A percentile compares a stretch with the other conserved stretches of the same genome.
Conservation (phyloP, 2,888 invertebrate genomes). For the Ophonus ardosiacus region DNA sequence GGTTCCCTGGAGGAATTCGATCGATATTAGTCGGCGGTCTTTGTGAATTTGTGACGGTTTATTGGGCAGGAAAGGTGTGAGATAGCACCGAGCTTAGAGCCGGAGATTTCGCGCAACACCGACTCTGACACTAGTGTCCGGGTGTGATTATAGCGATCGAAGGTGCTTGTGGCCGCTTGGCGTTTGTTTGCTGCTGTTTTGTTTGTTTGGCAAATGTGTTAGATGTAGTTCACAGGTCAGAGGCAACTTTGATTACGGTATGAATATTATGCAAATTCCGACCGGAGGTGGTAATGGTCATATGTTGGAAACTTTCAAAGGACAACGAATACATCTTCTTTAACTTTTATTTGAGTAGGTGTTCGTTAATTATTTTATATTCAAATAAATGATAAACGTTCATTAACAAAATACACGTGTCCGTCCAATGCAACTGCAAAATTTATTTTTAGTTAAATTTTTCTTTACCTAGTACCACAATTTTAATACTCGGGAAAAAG, state of each 20-base stretch:
- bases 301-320: neutral
- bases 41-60: slow-evolving; percentile 61
- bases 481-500: no score
- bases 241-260: slow-evolving; percentile 23
- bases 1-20: slow-evolving; percentile 21
- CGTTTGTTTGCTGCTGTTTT: slow-evolving; percentile 16
- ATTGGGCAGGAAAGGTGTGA: slow-evolving; percentile 52
- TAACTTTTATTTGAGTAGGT: neutral
- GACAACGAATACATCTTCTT: neutral
- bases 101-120: slow-evolving; percentile 14
- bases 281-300: neutral
- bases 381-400: neutral
- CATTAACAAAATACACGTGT: neutral
- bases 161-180: neutral
- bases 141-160: neutral
- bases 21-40: slow-evolving; percentile 54
- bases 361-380: neutral
- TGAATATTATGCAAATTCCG: slow-evolving; percentile 24
- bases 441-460: no score
- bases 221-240: neutral
- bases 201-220: neutral
- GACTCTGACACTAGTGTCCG: slow-evolving; percentile 15
- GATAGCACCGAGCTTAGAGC: slow-evolving; percentile 22
- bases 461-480: no score
- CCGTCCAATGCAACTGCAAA: no score